phyloP scores from a whole-genome alignment of 1,140 invertebrate genomes.

The Scylla paramamosain region DNA sequence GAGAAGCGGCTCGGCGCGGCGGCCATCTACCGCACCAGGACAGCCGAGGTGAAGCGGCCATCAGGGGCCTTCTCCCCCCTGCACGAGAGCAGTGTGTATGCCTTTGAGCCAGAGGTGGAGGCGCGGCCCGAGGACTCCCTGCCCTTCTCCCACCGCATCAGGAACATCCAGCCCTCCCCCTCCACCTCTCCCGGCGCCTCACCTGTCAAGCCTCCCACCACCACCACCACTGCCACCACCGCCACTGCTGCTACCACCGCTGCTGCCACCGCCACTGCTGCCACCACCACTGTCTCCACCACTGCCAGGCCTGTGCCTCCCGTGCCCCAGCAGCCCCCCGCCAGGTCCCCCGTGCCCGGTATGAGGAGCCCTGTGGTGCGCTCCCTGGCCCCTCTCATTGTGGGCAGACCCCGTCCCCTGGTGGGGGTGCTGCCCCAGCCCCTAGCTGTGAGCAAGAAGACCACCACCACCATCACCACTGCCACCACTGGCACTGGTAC shows the following conservation, averaged over 20 bases:
- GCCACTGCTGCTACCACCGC: background rate
- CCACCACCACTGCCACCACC: background rate
- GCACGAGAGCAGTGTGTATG: constrained; percentile 87
- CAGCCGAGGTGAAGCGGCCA: constrained; percentile 80
- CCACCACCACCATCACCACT: too few species aligned
- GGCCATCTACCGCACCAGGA: constrained; percentile 82
- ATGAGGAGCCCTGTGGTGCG: constrained; percentile 51
- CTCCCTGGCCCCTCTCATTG: constrained; percentile 44
- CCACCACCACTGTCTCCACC: background rate
- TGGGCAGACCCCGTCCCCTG: constrained; percentile 33
- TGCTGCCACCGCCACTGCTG: too few species aligned
- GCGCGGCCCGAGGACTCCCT: constrained; percentile 78
- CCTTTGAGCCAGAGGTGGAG: constrained; percentile 85
- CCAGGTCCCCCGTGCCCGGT: background rate
- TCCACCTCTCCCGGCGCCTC: constrained; percentile 64
- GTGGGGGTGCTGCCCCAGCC: background rate
- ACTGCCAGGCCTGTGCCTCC: background rate
- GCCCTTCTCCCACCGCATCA: constrained; percentile 76
- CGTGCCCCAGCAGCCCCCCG: background rate
- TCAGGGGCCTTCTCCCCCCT: constrained; percentile 85
- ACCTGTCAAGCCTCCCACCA: constrained; percentile 36
- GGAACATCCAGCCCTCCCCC: constrained; percentile 72
- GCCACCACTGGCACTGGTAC: too few species aligned
- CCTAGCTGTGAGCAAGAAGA: too few species aligned
- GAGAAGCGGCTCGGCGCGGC: constrained; percentile 80